Evolutionary conservation across 2,888 invertebrate genomes (phyloP).

Genomic region (Pediacus dermestoides): DNA sequence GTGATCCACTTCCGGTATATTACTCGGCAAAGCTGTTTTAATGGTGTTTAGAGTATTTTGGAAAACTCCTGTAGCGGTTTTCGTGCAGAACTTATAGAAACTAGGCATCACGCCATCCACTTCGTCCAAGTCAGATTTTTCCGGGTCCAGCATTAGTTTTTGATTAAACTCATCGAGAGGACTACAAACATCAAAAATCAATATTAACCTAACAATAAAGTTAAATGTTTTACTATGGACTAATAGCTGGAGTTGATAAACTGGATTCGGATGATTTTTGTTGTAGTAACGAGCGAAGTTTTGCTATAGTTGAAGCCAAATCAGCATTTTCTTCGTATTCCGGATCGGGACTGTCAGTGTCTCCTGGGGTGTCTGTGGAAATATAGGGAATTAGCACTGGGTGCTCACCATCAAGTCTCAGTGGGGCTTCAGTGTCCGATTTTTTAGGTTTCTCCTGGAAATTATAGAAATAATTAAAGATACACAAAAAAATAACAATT

Average conservation of each 20-base stretch:
- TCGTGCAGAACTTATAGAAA: slow-evolving; percentile 63
- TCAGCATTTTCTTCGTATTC: slow-evolving; percentile 72
- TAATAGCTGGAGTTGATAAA: slow-evolving; percentile 46
- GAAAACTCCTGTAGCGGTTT: slow-evolving; percentile 76
- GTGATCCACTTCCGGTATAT: slow-evolving; percentile 47
- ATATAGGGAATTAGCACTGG: slow-evolving; percentile 33
- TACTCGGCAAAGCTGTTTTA: slow-evolving; percentile 64
- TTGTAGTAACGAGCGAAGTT: slow-evolving; percentile 62
- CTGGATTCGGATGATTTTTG: slow-evolving; percentile 52
- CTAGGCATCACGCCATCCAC: slow-evolving; percentile 47
- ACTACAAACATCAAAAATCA: slow-evolving; percentile 20
- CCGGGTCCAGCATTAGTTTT: slow-evolving; percentile 23
- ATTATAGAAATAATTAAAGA: too few relatives aligned
- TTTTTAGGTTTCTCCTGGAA: slow-evolving; percentile 26
- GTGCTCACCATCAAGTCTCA: background rate
- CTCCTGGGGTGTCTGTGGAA: slow-evolving; percentile 30
- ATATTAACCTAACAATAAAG: slow-evolving; percentile 7
- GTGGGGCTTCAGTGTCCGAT: slow-evolving; percentile 15
- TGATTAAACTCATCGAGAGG: slow-evolving; percentile 34
- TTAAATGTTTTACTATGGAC: slow-evolving; percentile 42
- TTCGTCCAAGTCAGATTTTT: slow-evolving; percentile 35
- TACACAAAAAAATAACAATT: too few relatives aligned
- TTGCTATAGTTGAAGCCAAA: slow-evolving; percentile 69
- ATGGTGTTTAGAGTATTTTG: slow-evolving; percentile 66
- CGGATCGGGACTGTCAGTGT: slow-evolving; percentile 52